phyloP scores from a whole-genome alignment of 2,888 invertebrate genomes.

The Apamea sordens region DNA sequence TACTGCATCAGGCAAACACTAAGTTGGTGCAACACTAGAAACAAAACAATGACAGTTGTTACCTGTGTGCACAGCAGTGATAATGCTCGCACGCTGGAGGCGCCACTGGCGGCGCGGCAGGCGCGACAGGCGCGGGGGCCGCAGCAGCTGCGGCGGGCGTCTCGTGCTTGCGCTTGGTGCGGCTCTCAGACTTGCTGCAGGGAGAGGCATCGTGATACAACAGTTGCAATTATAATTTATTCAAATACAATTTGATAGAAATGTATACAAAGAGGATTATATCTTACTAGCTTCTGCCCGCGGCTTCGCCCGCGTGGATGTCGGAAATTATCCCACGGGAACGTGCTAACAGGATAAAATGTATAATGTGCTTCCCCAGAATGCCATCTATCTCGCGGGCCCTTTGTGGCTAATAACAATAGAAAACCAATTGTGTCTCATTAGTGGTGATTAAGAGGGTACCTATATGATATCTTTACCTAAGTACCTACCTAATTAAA shows the following conservation, averaged over 20 bases:
- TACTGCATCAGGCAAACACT: not conserved
- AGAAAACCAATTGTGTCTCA: too few relatives aligned
- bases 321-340: too few relatives aligned
- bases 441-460: too few relatives aligned
- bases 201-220: not conserved
- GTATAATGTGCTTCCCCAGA: too few relatives aligned
- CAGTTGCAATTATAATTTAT: not conserved
- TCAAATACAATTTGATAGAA: not conserved
- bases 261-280: not conserved
- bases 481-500: too few relatives aligned
- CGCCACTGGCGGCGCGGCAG: not conserved
- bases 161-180: not conserved
- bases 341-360: too few relatives aligned
- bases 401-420: too few relatives aligned
- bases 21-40: not conserved
- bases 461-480: too few relatives aligned
- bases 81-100: conserved; percentile 1
- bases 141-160: not conserved
- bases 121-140: not conserved
- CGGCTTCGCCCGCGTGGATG: too few relatives aligned
- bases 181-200: conserved; percentile 1
- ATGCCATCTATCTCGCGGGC: too few relatives aligned
- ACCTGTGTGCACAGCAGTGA: conserved; percentile 27
- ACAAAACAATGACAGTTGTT: not conserved
- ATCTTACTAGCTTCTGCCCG: too few relatives aligned